Evolutionary conservation across 2,888 invertebrate species (phyloP).

Genomic region (Argyra leucocephala): DNA sequence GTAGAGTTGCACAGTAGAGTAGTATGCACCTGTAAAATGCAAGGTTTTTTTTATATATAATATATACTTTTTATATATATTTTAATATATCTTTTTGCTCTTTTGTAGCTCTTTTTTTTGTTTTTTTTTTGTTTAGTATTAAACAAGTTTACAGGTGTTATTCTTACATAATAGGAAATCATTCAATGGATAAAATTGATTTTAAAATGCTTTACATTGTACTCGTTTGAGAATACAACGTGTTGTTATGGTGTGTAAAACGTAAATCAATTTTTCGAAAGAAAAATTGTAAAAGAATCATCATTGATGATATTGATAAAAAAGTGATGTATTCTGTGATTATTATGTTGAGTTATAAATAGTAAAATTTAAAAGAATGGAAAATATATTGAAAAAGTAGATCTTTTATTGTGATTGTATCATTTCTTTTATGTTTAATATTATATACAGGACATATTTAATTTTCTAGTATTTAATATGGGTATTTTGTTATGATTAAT

Average conservation of each 20-base stretch:
- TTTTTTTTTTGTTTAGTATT: background rate
- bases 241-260: too few relatives aligned
- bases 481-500: background rate
- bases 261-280: too few relatives aligned
- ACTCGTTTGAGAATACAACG: background rate
- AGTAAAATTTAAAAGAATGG: too few relatives aligned
- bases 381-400: too few relatives aligned
- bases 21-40: constrained; percentile 3
- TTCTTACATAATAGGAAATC: constrained; percentile 3
- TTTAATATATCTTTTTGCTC: background rate
- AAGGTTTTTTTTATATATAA: background rate
- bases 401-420: background rate
- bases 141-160: constrained; percentile 6
- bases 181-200: background rate
- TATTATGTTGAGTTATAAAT: too few relatives aligned
- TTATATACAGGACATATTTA: background rate
- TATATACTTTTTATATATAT: too few relatives aligned
- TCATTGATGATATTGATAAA: too few relatives aligned
- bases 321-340: too few relatives aligned
- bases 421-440: background rate
- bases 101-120: background rate
- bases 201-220: background rate
- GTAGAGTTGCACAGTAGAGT: background rate
- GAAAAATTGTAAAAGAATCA: too few relatives aligned
- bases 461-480: background rate